Evolutionary conservation across 2,113 vertebrate genomes (phyloP).

Genomic region (Pogonocichla stellata): DNA sequence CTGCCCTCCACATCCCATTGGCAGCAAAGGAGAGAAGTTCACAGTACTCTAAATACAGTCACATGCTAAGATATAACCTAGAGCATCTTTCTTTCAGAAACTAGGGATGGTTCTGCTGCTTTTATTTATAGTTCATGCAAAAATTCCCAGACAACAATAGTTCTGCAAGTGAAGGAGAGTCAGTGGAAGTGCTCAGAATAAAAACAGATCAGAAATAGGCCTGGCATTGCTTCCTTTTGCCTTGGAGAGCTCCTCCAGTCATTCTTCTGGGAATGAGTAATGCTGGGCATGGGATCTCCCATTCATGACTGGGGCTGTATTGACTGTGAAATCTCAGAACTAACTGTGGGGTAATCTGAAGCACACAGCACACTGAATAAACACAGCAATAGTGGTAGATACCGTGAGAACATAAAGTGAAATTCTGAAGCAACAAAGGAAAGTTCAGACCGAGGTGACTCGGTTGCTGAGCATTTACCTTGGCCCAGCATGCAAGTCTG

Average conservation of each 20-base stretch:
- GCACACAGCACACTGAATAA: not conserved
- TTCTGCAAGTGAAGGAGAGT: not conserved
- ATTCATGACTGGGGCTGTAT: not conserved
- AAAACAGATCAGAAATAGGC: not conserved
- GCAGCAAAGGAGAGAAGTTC: not conserved
- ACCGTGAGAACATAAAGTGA: not conserved
- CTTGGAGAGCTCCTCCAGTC: not conserved
- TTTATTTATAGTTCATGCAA: not conserved
- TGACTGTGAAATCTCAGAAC: not conserved
- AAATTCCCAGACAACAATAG: not conserved
- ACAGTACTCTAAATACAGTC: not conserved
- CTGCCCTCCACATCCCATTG: not conserved
- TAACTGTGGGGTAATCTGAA: not conserved
- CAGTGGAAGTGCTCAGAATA: not conserved
- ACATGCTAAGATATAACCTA: not conserved
- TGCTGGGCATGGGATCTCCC: not conserved
- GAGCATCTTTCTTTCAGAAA: not conserved
- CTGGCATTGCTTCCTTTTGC: not conserved
- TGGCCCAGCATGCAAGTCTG: not conserved
- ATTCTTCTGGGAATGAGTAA: not conserved
- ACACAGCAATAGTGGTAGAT: not conserved
- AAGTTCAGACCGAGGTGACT: not conserved
- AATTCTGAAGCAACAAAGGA: not conserved
- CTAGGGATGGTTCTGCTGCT: not conserved
- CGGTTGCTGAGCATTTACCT: not conserved